Percentiles rank a stretch among this genome's conserved stretches.
phyloP scores from a whole-genome alignment of 1,140 invertebrate species.

The Platyscapa corneri region DNA sequence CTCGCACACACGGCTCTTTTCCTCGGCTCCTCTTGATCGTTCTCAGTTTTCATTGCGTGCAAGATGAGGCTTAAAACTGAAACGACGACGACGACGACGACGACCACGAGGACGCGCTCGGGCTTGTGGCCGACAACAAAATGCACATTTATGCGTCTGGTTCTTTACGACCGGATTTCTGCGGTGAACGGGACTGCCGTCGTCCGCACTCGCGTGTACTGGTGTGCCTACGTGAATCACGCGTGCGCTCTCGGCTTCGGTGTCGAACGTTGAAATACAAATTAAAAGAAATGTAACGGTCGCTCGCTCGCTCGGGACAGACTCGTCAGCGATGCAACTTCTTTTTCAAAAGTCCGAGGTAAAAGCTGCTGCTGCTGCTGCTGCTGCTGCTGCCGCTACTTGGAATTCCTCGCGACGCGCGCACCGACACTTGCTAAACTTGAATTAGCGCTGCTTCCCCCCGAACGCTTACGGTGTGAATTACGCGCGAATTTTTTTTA shows the following conservation, averaged over 20 bases:
- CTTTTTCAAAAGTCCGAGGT: not conserved
- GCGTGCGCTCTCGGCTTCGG: not conserved
- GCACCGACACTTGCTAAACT: not conserved
- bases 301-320: not conserved
- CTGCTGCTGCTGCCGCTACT: no score
- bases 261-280: slow-evolving; percentile 27
- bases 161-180: slow-evolving; percentile 49
- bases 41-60: slow-evolving; percentile 42
- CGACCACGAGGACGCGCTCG: not conserved
- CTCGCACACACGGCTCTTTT: not conserved
- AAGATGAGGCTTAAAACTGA: slow-evolving; percentile 23
- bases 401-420: not conserved
- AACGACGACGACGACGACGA: slow-evolving; percentile 3
- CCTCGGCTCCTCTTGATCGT: not conserved
- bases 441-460: not conserved
- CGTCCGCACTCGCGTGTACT: no score
- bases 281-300: slow-evolving; percentile 18
- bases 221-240: not conserved
- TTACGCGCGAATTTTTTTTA: no score
- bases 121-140: slow-evolving; percentile 38
- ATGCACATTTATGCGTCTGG: slow-evolving; percentile 50
- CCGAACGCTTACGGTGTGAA: no score
- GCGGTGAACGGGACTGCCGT: slow-evolving; percentile 11
- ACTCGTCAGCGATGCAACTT: not conserved
- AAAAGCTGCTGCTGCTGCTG: no score